Conservation (phyloP, 1,140 invertebrate species). For the Rhopalosiphum padi region DNA sequence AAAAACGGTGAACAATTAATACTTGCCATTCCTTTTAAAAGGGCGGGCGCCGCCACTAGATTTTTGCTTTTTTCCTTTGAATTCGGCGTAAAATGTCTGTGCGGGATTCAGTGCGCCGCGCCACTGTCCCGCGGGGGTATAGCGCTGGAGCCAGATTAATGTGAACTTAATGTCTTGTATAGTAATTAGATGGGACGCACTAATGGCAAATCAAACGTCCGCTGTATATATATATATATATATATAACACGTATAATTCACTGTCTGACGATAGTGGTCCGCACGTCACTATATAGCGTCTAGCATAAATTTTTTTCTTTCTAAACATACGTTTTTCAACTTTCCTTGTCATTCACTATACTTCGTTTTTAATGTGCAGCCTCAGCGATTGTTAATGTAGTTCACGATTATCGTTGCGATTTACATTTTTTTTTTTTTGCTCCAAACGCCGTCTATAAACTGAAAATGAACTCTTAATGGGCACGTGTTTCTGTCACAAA, state of each 20-base stretch:
- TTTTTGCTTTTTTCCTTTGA: constrained; percentile 27
- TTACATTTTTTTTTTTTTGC: constrained; percentile 2
- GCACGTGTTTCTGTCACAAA: neutral
- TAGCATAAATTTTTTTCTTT: neutral
- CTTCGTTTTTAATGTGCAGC: neutral
- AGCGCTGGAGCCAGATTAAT: constrained; percentile 31
- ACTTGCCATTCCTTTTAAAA: constrained; percentile 49
- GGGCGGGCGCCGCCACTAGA: neutral
- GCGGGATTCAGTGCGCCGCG: neutral
- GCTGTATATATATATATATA: neutral
- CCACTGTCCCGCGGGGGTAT: neutral
- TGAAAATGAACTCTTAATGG: constrained; percentile 16
- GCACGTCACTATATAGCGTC: neutral
- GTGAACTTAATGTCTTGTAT: constrained; percentile 51
- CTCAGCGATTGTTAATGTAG: neutral
- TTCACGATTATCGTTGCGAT: neutral
- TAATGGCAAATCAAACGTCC: constrained; percentile 56
- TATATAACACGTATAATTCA: neutral
- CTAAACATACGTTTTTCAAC: neutral
- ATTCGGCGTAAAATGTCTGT: neutral
- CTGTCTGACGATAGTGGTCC: neutral
- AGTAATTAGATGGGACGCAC: constrained; percentile 46
- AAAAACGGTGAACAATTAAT: constrained; percentile 53
- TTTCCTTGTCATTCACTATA: neutral
- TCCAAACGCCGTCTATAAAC: neutral